Conservation (phyloP, 2,797 vertebrate species). For the Chromis chromis region DNA sequence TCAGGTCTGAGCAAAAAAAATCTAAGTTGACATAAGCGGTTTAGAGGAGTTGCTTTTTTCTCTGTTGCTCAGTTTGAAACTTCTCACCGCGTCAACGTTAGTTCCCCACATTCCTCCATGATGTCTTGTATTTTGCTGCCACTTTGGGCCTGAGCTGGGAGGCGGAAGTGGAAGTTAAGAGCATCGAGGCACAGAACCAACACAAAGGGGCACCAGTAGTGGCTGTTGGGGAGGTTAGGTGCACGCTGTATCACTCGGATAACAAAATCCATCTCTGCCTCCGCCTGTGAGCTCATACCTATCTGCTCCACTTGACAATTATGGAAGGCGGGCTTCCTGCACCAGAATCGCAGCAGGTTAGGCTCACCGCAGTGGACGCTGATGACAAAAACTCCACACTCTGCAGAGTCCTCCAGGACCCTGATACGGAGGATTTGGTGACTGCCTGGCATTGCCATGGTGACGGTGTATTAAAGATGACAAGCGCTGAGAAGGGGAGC, state of each 20-base stretch:
- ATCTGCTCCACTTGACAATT: constrained; percentile 79
- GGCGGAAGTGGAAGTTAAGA: constrained; percentile 65
- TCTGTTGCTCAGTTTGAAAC: constrained; percentile 12
- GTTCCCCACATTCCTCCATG: constrained; percentile 66
- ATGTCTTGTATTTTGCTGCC: constrained; percentile 55
- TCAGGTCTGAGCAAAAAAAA: constrained; percentile 23
- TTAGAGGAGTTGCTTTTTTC: constrained; percentile 11
- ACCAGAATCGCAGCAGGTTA: constrained; percentile 76
- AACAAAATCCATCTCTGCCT: constrained; percentile 65
- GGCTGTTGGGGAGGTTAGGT: constrained; percentile 64
- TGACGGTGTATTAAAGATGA: constrained; percentile 46
- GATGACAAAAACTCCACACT: constrained; percentile 73
- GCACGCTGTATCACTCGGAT: constrained; percentile 67
- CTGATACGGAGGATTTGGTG: constrained; percentile 69
- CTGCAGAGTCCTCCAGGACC: constrained; percentile 74
- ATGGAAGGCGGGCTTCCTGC: constrained; percentile 70
- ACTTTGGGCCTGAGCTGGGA: constrained; percentile 51
- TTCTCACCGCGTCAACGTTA: constrained; percentile 67
- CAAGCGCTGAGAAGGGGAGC: constrained; percentile 36
- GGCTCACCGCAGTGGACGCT: constrained; percentile 67
- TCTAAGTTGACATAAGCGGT: constrained; percentile 10
- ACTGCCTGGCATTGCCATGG: constrained; percentile 68
- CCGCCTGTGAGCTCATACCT: constrained; percentile 1
- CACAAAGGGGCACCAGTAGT: constrained; percentile 83
- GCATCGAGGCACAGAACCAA: constrained; percentile 77